These are phyloP conservation scores for Candidula unifasciata DNA, from an alignment of 2,888 invertebrate species.

Conservation along the genomic window DNA sequence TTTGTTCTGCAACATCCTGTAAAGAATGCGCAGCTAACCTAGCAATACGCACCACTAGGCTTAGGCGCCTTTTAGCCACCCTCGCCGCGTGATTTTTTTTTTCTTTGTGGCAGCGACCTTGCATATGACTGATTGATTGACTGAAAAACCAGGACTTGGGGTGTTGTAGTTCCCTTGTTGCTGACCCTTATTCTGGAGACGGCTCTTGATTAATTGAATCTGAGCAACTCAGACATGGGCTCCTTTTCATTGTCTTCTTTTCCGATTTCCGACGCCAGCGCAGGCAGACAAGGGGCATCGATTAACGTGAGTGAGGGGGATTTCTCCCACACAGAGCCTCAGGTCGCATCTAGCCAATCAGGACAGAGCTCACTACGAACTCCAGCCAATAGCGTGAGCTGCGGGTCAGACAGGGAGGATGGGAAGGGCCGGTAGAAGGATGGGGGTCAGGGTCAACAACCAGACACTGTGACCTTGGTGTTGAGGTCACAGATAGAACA, in stretches of 20 bases:
- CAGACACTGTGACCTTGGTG: constrained; percentile 50
- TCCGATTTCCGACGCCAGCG: neutral
- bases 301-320: constrained; percentile 7
- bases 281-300: constrained; percentile 7
- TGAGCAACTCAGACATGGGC: neutral
- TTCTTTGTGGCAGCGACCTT: no score
- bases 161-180: no score
- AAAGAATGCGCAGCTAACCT: no score
- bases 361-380: neutral
- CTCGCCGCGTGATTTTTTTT: no score
- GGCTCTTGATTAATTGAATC: no score
- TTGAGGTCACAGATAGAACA: constrained; percentile 47
- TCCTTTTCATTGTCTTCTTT: neutral
- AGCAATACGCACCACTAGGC: no score
- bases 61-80: no score
- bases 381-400: constrained; percentile 23
- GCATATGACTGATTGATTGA: no score
- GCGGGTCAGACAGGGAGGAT: constrained; percentile 9
- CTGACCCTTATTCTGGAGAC: no score
- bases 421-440: constrained; percentile 8
- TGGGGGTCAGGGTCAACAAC: constrained; percentile 43
- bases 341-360: constrained; percentile 1
- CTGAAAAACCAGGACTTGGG: no score
- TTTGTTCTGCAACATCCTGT: no score
- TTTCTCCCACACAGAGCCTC: constrained; percentile 32